Evolutionary conservation across 2,888 invertebrate genomes (phyloP).

Genomic region (Rhagophthalmus giganteus): DNA sequence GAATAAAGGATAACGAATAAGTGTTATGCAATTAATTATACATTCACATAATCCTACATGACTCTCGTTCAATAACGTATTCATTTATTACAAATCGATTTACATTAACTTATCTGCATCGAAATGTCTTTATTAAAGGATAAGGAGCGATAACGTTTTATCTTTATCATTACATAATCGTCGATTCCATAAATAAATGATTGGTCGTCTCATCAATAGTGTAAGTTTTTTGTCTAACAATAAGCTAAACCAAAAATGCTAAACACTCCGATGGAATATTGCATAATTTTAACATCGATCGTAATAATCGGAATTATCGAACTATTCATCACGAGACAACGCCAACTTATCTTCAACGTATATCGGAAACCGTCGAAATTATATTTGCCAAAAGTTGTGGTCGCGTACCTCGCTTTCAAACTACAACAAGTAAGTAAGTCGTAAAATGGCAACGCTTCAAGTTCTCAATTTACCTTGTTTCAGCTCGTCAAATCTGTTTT

Average conservation of each 20-base stretch:
- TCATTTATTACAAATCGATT: too few species aligned
- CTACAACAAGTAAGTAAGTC: constrained; percentile 56
- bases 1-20: too few species aligned
- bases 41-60: too few species aligned
- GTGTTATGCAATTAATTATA: too few species aligned
- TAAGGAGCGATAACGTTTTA: too few species aligned
- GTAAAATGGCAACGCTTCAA: neutral
- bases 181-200: too few species aligned
- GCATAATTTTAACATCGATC: constrained; percentile 24
- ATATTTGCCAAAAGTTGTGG: constrained; percentile 58
- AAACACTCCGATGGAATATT: constrained; percentile 8
- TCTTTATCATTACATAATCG: neutral
- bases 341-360: constrained; percentile 57
- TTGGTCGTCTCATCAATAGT: too few species aligned
- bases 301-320: constrained; percentile 16
- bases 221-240: neutral
- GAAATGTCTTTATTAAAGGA: too few species aligned
- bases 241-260: constrained; percentile 5
- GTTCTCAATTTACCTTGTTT: too few species aligned
- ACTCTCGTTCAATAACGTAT: too few species aligned
- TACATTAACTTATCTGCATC: too few species aligned
- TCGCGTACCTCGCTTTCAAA: constrained; percentile 56
- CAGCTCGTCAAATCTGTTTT: too few species aligned
- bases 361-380: constrained; percentile 58
- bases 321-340: constrained; percentile 14